These are phyloP conservation scores for Lepidurus apus DNA, from an alignment of 1,140 invertebrate genomes.

Conservation along the genomic window DNA sequence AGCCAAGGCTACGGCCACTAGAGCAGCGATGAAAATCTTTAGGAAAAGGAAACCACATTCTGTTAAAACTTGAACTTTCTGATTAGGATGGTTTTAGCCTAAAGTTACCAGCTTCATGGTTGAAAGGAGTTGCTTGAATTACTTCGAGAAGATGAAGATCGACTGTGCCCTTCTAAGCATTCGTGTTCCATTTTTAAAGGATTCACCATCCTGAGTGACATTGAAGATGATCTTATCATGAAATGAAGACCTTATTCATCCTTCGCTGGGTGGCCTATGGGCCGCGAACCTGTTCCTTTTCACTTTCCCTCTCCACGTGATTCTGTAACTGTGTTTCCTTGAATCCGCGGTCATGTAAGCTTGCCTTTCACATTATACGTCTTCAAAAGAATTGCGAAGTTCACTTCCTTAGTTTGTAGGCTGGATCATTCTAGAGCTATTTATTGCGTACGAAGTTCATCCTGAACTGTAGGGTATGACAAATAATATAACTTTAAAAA, in stretches of 20 bases:
- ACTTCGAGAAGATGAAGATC: background rate
- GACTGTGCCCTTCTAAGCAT: background rate
- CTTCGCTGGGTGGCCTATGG: background rate
- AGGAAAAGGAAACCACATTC: background rate
- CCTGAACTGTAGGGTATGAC: no score
- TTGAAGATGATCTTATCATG: background rate
- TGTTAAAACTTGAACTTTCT: background rate
- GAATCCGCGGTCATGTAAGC: background rate
- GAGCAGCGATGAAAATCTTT: slow-evolving; percentile 28
- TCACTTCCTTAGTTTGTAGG: no score
- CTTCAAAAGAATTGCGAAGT: no score
- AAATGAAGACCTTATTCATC: no score
- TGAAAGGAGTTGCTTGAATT: background rate
- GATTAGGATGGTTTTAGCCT: background rate
- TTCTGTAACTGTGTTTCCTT: background rate
- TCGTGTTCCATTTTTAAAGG: background rate
- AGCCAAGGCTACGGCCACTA: slow-evolving; percentile 29
- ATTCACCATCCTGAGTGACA: background rate
- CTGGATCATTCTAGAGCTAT: no score
- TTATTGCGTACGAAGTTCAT: no score
- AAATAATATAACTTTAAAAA: no score
- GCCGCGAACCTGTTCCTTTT: background rate
- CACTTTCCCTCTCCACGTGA: background rate
- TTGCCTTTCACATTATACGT: background rate
- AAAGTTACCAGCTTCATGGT: background rate